Evolutionary conservation across 2,113 vertebrate species (phyloP).

Genomic region (Campylorhamphus procurvoides): DNA sequence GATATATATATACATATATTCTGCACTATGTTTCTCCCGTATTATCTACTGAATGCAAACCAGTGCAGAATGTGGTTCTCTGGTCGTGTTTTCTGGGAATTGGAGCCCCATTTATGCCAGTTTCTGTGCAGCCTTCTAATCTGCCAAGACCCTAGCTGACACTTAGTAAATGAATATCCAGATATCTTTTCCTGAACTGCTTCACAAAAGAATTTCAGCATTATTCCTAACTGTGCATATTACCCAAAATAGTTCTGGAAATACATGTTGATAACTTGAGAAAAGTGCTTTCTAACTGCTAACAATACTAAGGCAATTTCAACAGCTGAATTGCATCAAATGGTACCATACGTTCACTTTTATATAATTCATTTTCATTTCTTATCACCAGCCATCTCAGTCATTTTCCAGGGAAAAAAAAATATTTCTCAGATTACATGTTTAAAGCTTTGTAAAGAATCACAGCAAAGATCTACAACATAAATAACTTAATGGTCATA

Average conservation of each 20-base stretch:
- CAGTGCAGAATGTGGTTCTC: not conserved
- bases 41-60: not conserved
- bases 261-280: slow-evolving; percentile 51
- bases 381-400: slow-evolving; percentile 48
- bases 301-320: slow-evolving; percentile 52
- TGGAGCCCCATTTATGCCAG: not conserved
- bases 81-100: not conserved
- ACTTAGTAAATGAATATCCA: slow-evolving; percentile 25
- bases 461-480: not conserved
- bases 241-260: slow-evolving; percentile 44
- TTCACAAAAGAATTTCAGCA: not conserved
- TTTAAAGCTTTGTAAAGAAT: slow-evolving; percentile 60
- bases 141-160: not conserved
- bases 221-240: slow-evolving; percentile 41
- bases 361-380: slow-evolving; percentile 64
- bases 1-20: not conserved
- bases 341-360: slow-evolving; percentile 7
- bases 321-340: slow-evolving; percentile 29
- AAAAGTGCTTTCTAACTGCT: slow-evolving; percentile 43
- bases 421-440: slow-evolving; percentile 27
- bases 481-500: slow-evolving; percentile 55
- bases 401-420: slow-evolving; percentile 25
- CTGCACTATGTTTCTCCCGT: not conserved
- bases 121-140: not conserved
- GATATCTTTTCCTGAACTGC: slow-evolving; percentile 26